Conservation (phyloP, 2,797 vertebrate species). For the Rhyacichthys aspro region DNA sequence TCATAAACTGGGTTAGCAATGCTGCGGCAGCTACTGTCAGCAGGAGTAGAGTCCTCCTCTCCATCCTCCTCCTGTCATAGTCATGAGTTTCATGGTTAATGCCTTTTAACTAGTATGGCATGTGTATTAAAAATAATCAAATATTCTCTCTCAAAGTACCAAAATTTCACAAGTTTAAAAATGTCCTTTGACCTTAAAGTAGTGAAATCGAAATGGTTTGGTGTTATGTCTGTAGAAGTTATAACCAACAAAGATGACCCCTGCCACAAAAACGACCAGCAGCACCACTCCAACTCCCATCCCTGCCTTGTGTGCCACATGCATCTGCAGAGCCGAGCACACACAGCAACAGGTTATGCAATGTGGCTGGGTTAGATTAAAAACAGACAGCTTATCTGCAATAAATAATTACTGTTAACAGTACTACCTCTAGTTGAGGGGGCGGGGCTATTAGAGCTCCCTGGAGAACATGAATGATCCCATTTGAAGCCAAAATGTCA, state of each 20-base stretch:
- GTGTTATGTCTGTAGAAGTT: slow-evolving; percentile 84
- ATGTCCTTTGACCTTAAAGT: slow-evolving; percentile 82
- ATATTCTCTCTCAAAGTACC: not conserved
- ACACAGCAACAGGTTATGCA: not conserved
- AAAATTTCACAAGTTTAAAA: not conserved
- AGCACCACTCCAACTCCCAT: slow-evolving; percentile 84
- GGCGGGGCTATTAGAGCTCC: slow-evolving; percentile 86
- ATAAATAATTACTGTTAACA: too few species aligned
- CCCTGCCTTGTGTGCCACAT: slow-evolving; percentile 71
- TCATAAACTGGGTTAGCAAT: slow-evolving; percentile 89
- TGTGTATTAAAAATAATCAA: too few species aligned
- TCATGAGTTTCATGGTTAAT: not conserved
- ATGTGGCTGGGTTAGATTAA: too few species aligned
- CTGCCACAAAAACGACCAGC: slow-evolving; percentile 71
- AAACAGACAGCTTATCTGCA: too few species aligned
- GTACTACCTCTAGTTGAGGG: slow-evolving; percentile 55
- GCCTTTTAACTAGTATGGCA: too few species aligned
- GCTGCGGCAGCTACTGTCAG: slow-evolving; percentile 69
- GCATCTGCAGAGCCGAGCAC: slow-evolving; percentile 49
- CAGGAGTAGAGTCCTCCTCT: slow-evolving; percentile 65
- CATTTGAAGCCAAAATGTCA: slow-evolving; percentile 89
- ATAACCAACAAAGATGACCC: slow-evolving; percentile 76
- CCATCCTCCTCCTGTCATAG: slow-evolving; percentile 79
- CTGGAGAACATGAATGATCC: slow-evolving; percentile 91
- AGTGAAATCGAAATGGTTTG: slow-evolving; percentile 84